Evolutionary conservation across 2,797 vertebrate genomes (phyloP).

Genomic region (Schizopygopsis malacanthus): DNA sequence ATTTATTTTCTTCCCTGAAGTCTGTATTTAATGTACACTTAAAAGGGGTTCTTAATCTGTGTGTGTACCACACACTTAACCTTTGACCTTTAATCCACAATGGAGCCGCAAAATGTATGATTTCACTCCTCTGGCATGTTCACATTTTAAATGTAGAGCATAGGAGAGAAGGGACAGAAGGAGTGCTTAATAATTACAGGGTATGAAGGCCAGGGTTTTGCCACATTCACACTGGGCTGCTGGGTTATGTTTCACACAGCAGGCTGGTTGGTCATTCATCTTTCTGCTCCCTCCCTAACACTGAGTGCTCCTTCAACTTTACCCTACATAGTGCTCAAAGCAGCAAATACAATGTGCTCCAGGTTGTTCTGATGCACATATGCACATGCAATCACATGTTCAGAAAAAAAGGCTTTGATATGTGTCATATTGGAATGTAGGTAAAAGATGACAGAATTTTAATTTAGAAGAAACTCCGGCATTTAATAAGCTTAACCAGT

Average conservation of each 20-base stretch:
- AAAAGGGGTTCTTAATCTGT: slow-evolving; percentile 12
- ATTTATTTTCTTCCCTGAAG: background rate
- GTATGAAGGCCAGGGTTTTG: slow-evolving; percentile 50
- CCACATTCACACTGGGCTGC: slow-evolving; percentile 26
- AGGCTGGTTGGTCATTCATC: slow-evolving; percentile 45
- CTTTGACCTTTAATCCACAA: slow-evolving; percentile 43
- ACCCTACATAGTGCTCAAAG: slow-evolving; percentile 28
- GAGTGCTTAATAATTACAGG: slow-evolving; percentile 44
- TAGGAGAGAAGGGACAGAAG: background rate
- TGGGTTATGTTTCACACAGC: slow-evolving; percentile 55
- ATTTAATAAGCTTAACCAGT: background rate
- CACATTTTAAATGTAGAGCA: background rate
- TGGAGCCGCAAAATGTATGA: slow-evolving; percentile 13
- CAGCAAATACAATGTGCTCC: background rate
- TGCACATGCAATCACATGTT: background rate
- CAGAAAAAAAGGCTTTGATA: slow-evolving; percentile 65
- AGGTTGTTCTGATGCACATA: background rate
- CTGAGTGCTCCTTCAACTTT: slow-evolving; percentile 32
- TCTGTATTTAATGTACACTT: slow-evolving; percentile 31
- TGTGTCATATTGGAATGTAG: background rate
- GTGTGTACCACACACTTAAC: slow-evolving; percentile 47
- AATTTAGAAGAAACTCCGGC: background rate
- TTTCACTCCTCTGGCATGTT: slow-evolving; percentile 24
- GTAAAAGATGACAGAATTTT: background rate
- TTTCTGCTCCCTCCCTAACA: background rate